Percentiles rank a stretch among this genome's conserved stretches.
These are phyloP conservation scores for Plemyria rubiginata DNA, from an alignment of 2,888 invertebrate genomes.

Conservation along the genomic window DNA sequence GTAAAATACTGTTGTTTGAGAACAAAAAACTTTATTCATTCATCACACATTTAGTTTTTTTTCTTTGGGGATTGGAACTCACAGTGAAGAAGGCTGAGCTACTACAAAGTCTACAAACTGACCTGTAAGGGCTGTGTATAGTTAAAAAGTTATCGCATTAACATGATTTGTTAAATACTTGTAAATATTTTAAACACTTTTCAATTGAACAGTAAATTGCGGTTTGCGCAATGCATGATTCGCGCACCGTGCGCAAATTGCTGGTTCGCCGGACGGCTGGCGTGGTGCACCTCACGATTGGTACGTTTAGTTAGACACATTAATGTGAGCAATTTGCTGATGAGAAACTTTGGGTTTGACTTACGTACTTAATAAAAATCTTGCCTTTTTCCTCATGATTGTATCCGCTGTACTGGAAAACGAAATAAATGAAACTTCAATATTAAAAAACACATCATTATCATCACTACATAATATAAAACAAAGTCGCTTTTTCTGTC, in stretches of 20 bases:
- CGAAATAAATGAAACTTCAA: no score
- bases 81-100: no score
- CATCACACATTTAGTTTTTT: no score
- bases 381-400: neutral
- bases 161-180: constrained; percentile 33
- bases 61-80: no score
- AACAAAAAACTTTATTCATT: no score
- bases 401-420: no score
- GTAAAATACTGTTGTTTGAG: no score
- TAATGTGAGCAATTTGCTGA: constrained; percentile 66
- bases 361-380: constrained; percentile 4
- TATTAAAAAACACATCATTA: no score
- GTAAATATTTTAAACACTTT: constrained; percentile 47
- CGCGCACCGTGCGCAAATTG: constrained; percentile 59
- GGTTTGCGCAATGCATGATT: constrained; percentile 50
- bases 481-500: no score
- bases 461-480: no score
- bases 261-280: constrained; percentile 49
- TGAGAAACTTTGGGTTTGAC: constrained; percentile 39
- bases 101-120: no score
- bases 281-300: constrained; percentile 62
- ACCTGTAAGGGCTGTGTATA: neutral
- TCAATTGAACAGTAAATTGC: constrained; percentile 62
- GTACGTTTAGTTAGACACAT: constrained; percentile 62
- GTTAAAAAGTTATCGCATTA: constrained; percentile 28